Base-by-base conservation (phyloP, 2,113 vertebrate genomes). In the Xiphophorus hellerii region DNA sequence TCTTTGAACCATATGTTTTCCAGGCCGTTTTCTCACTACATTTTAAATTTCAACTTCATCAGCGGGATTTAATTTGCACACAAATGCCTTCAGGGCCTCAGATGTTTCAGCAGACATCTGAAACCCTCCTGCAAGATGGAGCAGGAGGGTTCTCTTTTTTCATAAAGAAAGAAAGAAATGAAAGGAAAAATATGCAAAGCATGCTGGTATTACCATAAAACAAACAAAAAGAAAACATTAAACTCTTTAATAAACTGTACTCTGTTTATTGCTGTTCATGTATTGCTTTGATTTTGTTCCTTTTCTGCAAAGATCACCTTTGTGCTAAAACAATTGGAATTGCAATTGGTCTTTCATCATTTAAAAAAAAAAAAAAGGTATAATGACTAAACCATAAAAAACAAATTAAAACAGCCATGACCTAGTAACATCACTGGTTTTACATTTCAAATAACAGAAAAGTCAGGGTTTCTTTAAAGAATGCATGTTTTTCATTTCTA, bases 391-490 rank as follows among this genome's bases (percentile, higher is more conserved):
- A 48, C 14, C 15, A 31, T 62, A 35, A 37, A 65, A 28, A 81
- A 39, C 20, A 54, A 78, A 78, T 70, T 20, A 67, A 75, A 82
- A 42, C 5, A 67, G 31, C 62, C 78, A 85, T 81, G 78, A 75
- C 68, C 33, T 73, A 22, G 51, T 28, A 64, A 25, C 62, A 71
- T 76, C 2, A 0, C 44, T 27, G 48, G 81, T 73, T 83, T 78
- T 91, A 81, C 60, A 80, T 25, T 84, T 69, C 66, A 69, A 73
- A 84, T 84, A 74, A 65, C 81, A 86, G 60, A 69, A 44, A 74
- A 48, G 35, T 63, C 14, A 74, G 2, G 68, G 44, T 73, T 64
- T 28, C 17, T 15, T 22, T 62, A 72, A 69, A 42, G 20, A 62
- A 48, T 66, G 22, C 7, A 42, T 35, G 39, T 22, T 28, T 10